These are phyloP conservation scores for Micrasema longulum DNA, from an alignment of 1,140 invertebrate species.

Conservation along the genomic window DNA sequence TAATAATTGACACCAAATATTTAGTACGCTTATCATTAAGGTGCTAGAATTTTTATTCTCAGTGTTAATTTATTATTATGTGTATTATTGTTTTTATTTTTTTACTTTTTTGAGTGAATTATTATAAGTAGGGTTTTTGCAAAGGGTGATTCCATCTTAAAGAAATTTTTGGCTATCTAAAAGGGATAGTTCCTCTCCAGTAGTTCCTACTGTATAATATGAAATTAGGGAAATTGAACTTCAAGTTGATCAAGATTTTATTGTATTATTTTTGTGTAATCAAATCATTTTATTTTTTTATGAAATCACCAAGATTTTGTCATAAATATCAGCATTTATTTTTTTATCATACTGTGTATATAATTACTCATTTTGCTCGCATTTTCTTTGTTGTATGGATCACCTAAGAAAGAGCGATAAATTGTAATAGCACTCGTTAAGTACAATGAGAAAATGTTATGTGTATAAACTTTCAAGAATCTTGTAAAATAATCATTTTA, in stretches of 20 bases:
- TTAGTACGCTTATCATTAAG: slow-evolving; percentile 40
- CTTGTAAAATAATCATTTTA: slow-evolving; percentile 38
- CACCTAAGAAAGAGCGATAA: background rate
- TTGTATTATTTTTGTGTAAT: slow-evolving; percentile 43
- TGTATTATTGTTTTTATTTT: slow-evolving; percentile 29
- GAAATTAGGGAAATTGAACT: too few relatives aligned
- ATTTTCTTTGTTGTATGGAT: slow-evolving; percentile 26
- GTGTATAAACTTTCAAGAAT: slow-evolving; percentile 21
- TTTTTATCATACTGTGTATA: slow-evolving; percentile 26
- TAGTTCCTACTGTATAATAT: too few relatives aligned
- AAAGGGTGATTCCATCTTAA: too few relatives aligned
- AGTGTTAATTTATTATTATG: slow-evolving; percentile 44
- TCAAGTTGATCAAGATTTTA: slow-evolving; percentile 26
- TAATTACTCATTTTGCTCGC: slow-evolving; percentile 16
- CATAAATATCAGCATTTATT: slow-evolving; percentile 42
- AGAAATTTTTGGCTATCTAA: too few relatives aligned
- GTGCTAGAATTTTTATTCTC: slow-evolving; percentile 47
- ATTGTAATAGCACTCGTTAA: background rate
- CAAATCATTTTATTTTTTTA: slow-evolving; percentile 52
- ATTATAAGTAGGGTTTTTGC: slow-evolving; percentile 9
- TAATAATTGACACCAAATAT: slow-evolving; percentile 52
- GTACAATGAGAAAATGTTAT: slow-evolving; percentile 5
- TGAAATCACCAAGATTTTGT: slow-evolving; percentile 13
- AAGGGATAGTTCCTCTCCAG: too few relatives aligned
- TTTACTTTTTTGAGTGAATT: slow-evolving; percentile 32